Evolutionary conservation across 2,113 vertebrate species (phyloP), one percentile per base, ranked within the genome.

Genomic region (Silurus glanis): DNA sequence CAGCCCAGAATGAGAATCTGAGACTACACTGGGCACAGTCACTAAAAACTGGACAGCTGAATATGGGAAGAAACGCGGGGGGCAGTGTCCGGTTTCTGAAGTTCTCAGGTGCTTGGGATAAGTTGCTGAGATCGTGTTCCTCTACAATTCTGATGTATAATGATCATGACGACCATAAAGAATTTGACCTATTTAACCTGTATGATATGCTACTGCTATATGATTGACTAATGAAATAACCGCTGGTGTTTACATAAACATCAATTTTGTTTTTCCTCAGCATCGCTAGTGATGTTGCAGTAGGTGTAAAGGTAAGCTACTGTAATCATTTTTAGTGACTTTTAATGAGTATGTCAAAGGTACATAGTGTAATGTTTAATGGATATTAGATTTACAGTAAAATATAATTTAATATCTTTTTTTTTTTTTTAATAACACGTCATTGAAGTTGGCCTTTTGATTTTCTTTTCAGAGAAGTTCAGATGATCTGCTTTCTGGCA

Each of bases 401-500:
- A 75, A 51, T 53, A 7, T 23, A 53, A 14, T 49, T 0, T 56
- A 16, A 47, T 55, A 4, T 13, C 2, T 3, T 21, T 10, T 28
- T 56, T 8, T 13, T 56, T 78, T 61, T 37, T 61, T 19, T 47
- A 64, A 28, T 59, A 10, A 55, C 23, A 9, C 45, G 4, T 28
- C 1, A 13, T 53, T 66, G 25, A 47, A 66, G 16, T 76, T 49
- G 85, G 21, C 16, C 23, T 78, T 21, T 72, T 62, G 53, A 4
- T 86, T n/a, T 64, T 86, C 66, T 62, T 79, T 93, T 95, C 93
- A 99, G 98, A 98, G 97, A 96, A 97, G 97, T 96, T 99, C 98
- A 94, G 98, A 99, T 94, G 98, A 99, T 95, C 96, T 99, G 93
- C 95, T 97, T 93, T 96, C 96, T 92, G 95, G 96, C 91, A 97